phyloP scores from a whole-genome alignment of 1,140 invertebrate genomes.

The Alviniconcha marisindica region DNA sequence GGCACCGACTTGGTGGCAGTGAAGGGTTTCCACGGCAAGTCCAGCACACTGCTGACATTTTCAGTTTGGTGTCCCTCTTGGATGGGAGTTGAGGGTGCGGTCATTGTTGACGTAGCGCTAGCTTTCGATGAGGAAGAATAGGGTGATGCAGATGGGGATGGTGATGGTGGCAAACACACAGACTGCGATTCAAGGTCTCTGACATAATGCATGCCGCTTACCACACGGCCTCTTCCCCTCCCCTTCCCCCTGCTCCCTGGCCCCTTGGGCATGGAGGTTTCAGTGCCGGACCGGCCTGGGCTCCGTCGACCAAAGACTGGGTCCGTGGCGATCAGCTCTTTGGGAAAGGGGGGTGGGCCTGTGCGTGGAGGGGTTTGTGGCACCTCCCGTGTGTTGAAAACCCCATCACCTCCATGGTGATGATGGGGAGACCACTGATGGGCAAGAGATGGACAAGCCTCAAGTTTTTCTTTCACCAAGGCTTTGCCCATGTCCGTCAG shows the following conservation, averaged over 20 bases:
- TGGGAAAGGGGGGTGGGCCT: not conserved
- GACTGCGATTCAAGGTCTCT: too few species aligned
- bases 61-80: too few species aligned
- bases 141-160: too few species aligned
- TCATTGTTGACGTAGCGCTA: too few species aligned
- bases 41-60: too few species aligned
- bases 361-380: not conserved
- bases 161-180: too few species aligned
- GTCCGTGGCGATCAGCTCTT: not conserved
- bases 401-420: not conserved
- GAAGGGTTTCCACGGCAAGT: too few species aligned
- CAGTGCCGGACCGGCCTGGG: not conserved
- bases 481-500: constrained; percentile 14
- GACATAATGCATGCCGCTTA: not conserved
- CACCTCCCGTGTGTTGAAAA: too few species aligned
- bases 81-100: too few species aligned
- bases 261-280: not conserved
- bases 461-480: not conserved
- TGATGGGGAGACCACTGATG: not conserved
- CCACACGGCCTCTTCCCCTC: not conserved
- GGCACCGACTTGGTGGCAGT: too few species aligned
- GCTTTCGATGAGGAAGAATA: too few species aligned
- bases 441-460: not conserved
- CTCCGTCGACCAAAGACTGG: not conserved
- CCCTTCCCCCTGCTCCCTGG: not conserved